Evolutionary conservation across 1,140 invertebrate species (phyloP), one percentile per base, ranked within the genome.

Genomic region (Kradibia gibbosae): DNA sequence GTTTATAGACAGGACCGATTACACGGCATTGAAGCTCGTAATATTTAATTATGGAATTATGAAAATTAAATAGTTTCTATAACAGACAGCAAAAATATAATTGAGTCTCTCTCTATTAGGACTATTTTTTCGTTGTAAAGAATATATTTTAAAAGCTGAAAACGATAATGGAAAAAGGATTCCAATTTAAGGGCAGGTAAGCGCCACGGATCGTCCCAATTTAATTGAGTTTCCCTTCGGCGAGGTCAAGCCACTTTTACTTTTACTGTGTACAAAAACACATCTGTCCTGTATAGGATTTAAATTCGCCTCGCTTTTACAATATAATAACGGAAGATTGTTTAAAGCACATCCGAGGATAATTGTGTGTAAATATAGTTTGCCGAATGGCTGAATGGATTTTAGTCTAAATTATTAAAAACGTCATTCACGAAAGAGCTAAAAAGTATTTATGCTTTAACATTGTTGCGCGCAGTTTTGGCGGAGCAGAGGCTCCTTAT

Each of bases 191-290:
- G 34, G 80, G 60, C 80, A 76, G 80, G 74, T 76, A 81, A 55
- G 73, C 65, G 62, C 73, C 48, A 55, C 28, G 45, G 65, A 57
- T 60, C 62, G 72, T 76, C 74, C 74, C 60, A 81, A 82, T 77
- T 82, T 77, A 82, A 82, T 82, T 57, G 65, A 72, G 74, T 82
- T 72, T 77, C 62, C 74, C 74, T 72, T 77, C 74, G 80, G 80
- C 74, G 80, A 77, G 74, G 74, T 77, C 80, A 42, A 60, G 34
- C 42, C 65, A 82, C 48, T 81, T 81, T 81, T 75, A 67, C 72
- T 28, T 22, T 53, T 80, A 80, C 74, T 53, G 70, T 53, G 39
- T 48, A 80, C 78, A 55, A 73, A 60, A 73, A 80, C 39, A 80
- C 67, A 80, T 60, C 78, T 73, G 78, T 80, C 53, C 5, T 45